These are phyloP conservation scores for Armadillidium nasatum DNA, from an alignment of 1,140 invertebrate species.

Conservation along the genomic window DNA sequence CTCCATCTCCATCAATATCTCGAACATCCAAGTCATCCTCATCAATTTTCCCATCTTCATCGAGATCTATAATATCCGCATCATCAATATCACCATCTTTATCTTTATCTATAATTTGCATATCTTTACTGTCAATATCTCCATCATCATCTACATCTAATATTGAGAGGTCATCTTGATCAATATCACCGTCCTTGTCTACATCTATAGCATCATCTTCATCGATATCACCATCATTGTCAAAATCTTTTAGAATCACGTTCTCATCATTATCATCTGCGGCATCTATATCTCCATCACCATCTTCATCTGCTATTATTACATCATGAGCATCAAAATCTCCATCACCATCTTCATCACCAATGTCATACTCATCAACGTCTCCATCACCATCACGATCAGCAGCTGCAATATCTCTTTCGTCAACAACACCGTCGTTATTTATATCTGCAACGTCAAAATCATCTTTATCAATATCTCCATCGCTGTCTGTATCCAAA, in stretches of 20 bases:
- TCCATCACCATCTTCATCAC: constrained; percentile 39
- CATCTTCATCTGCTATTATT: constrained; percentile 37
- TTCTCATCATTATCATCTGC: constrained; percentile 23
- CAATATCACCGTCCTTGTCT: constrained; percentile 27
- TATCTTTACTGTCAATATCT: constrained; percentile 37
- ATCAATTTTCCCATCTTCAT: constrained; percentile 27
- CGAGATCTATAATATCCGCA: constrained; percentile 25
- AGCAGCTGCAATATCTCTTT: constrained; percentile 29
- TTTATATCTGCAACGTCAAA: constrained; percentile 37
- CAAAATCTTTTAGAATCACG: constrained; percentile 30
- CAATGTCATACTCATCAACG: constrained; percentile 36
- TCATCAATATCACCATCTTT: constrained; percentile 29
- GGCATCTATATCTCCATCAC: constrained; percentile 38
- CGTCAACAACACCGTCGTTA: constrained; percentile 37
- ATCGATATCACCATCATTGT: constrained; percentile 39
- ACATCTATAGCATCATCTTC: constrained; percentile 33
- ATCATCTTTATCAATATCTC: constrained; percentile 35
- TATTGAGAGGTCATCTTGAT: constrained; percentile 35
- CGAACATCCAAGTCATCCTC: constrained; percentile 28
- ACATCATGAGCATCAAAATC: constrained; percentile 41
- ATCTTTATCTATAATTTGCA: constrained; percentile 17
- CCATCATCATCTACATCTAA: constrained; percentile 37
- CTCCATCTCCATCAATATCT: constrained; percentile 39
- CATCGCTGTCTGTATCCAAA: constrained; percentile 34
- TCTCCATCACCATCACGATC: constrained; percentile 43